Base-by-base conservation (phyloP, 37 sponge, comb jelly and placozoan species). In the Dysidea cf. avara region DNA sequence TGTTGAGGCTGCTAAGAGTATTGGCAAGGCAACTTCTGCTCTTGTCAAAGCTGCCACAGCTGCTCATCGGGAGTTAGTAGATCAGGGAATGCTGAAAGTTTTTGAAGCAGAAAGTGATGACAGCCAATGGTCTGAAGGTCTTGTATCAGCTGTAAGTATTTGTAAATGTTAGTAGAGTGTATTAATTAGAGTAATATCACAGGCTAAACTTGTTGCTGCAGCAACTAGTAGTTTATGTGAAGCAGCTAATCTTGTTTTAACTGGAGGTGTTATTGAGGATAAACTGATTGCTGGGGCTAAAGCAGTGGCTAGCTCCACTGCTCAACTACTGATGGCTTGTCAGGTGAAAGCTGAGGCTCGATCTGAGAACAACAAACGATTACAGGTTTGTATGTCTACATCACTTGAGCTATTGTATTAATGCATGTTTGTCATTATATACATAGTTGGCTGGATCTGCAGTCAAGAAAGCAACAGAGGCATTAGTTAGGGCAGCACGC, bases 41-140 rank as follows among this genome's bases (percentile, higher is more conserved):
- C 83, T 96, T 56, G 91, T 96, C 43, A 82, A 83, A 64, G 74
- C 81, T 9, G 97, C 97, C 50, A 83, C 90, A 21, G 97, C 81
- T 52, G 86, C 97, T n/a, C 97, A 96, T 72, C 61, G 87, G 47
- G 97, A 96, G 54, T 65, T 96, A 70, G 87, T 89, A 43, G 87
- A 69, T n/a, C 97, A 96, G 67, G 97, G 97, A 29, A 79, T 75
- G 79, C 80, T 87, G 49, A 68, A 70, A 49, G 74, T 54, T 31
- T 59, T 59, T 53, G 64, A 70, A 12, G 56, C 66, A 29, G 55
- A 36, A 7, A 68, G 75, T 54, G 92, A 92, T 64, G 96, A 95
- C 76, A 76, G 87, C 29, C 90, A 92, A 52, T 98, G 99, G 99
- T 83, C 87, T 32, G 93, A 95, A 33, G 99, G 99, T 16, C 83